Evolutionary conservation across 1,140 invertebrate genomes (phyloP).

Genomic region (Calephelis virginiensis): DNA sequence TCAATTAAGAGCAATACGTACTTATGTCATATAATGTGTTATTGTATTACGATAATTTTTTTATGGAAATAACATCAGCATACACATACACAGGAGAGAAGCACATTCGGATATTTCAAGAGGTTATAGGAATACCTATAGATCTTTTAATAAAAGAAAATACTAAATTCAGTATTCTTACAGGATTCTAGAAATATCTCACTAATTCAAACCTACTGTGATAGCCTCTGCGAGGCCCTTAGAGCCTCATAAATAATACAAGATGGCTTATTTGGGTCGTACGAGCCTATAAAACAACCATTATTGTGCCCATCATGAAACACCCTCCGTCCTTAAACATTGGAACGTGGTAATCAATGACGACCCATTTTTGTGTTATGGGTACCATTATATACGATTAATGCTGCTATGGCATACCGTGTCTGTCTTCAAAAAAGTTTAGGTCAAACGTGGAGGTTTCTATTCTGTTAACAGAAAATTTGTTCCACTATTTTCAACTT

Average conservation of each 20-base stretch:
- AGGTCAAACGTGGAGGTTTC: too few species aligned
- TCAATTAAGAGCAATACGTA: too few species aligned
- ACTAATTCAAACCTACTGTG: conserved; percentile 1
- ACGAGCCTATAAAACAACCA: conserved; percentile 11
- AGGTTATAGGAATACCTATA: too few species aligned
- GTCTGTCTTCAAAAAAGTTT: too few species aligned
- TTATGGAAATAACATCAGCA: too few species aligned
- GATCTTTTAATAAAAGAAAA: neutral
- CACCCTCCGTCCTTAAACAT: conserved; percentile 8
- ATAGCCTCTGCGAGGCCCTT: neutral
- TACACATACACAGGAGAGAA: too few species aligned
- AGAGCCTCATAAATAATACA: conserved; percentile 16
- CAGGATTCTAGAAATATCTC: neutral
- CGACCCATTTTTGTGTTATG: conserved; percentile 5
- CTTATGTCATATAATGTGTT: too few species aligned
- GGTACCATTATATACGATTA: neutral
- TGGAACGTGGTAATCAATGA: conserved; percentile 11
- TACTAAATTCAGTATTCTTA: neutral
- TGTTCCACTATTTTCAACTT: too few species aligned
- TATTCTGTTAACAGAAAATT: too few species aligned
- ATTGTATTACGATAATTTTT: too few species aligned
- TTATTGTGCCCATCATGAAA: conserved; percentile 5
- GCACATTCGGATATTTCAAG: too few species aligned
- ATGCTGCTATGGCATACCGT: neutral
- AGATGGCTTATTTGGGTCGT: conserved; percentile 16